These are phyloP conservation scores for Bombylius discolor DNA, from an alignment of 2,888 invertebrate species.

Conservation along the genomic window DNA sequence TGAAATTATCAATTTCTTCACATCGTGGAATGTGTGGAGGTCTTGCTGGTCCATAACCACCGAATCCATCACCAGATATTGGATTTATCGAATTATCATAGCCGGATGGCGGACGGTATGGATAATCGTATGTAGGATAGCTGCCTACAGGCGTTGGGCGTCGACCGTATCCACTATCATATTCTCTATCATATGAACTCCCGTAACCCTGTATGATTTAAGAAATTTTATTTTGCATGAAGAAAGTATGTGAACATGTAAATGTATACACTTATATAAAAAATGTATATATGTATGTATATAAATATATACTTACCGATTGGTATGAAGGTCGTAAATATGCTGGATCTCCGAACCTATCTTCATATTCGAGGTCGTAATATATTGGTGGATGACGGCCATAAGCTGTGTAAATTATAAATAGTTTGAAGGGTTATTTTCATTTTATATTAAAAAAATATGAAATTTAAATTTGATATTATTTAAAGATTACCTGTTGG, in stretches of 20 bases:
- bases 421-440: neutral
- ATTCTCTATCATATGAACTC: constrained; percentile 30
- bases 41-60: constrained; percentile 32
- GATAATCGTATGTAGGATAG: constrained; percentile 30
- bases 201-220: constrained; percentile 9
- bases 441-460: neutral
- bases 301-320: constrained; percentile 2
- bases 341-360: constrained; percentile 23
- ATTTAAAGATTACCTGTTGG: constrained; percentile 22
- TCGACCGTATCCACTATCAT: constrained; percentile 24
- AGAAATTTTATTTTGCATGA: neutral
- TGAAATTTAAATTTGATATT: neutral
- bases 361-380: constrained; percentile 34
- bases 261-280: neutral
- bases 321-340: constrained; percentile 13
- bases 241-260: neutral
- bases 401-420: constrained; percentile 21
- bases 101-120: constrained; percentile 27
- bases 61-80: constrained; percentile 27
- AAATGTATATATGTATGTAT: neutral
- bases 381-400: constrained; percentile 28
- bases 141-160: constrained; percentile 19
- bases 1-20: constrained; percentile 69
- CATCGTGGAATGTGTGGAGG: constrained; percentile 46
- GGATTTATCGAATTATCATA: constrained; percentile 33